Evolutionary conservation across 2,797 vertebrate genomes (phyloP), one percentile per base, ranked within the genome.

Genomic region (Antennarius maculatus): DNA sequence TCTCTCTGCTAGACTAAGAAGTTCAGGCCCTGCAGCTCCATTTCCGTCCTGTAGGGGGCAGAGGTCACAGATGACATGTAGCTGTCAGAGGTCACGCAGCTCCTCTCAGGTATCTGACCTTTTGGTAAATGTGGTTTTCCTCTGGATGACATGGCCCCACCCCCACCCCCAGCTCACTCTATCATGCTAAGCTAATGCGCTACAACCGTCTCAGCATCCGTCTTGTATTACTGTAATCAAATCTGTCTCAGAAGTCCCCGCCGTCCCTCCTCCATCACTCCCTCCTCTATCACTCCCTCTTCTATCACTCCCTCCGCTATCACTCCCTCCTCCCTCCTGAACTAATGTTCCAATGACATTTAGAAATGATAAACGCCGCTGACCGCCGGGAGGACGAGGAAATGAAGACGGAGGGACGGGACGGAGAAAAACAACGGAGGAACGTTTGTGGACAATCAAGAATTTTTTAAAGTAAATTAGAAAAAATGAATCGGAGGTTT

Each of bases 311-410:
- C 23, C 23, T 23, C 23, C 29, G 71, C 79, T 71, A 81, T 82
- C 78, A 66, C 37, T 31, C 46, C 29, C 43, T 27, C 17, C 45
- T 85, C 69, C 83, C 75, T 83, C 71, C 81, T 68, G 80, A 66
- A 63, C 76, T 79, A 77, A 88, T 76, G 78, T 66, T 70, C 69
- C 86, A 75, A 85, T 86, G 81, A 88, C 86, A 87, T 88, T 90
- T 86, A 67, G 60, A 80, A 74, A 76, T 76, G 55, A 80, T 53
- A 54, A 78, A 71, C 61, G 69, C 54, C 67, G 69, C 77, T 67
- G 81, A 81, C 54, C 70, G 66, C 48, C 31, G 4, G 17, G 14
- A 46, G 60, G 68, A 34, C 45, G 41, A 34, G 31, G 39, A 60
- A 58, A 65, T 46, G 47, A 17, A 54, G 71, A 74, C 28, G 50